Evolutionary conservation across 2,888 invertebrate genomes (phyloP).

Genomic region (Horisme vitalbata): DNA sequence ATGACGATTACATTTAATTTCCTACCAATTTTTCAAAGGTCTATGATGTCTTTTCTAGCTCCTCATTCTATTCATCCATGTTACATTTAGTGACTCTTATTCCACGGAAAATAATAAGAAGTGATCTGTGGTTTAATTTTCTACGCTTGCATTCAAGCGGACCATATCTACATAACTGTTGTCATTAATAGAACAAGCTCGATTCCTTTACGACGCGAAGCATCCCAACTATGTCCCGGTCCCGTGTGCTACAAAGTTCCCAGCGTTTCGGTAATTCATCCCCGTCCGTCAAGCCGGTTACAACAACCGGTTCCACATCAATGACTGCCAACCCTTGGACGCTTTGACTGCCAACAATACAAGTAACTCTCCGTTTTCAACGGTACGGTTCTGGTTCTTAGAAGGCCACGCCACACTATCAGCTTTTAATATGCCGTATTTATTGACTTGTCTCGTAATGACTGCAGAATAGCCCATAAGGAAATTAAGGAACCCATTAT

Average conservation of each 20-base stretch:
- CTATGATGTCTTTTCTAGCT: too few relatives aligned
- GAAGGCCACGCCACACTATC: slow-evolving; percentile 16
- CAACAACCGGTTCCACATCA: slow-evolving; percentile 79
- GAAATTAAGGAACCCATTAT: slow-evolving; percentile 34
- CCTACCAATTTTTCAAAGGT: too few relatives aligned
- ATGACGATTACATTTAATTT: too few relatives aligned
- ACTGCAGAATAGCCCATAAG: slow-evolving; percentile 18
- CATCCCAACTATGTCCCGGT: slow-evolving; percentile 39
- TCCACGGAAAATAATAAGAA: too few relatives aligned
- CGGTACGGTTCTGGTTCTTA: slow-evolving; percentile 9
- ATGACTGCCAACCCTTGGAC: slow-evolving; percentile 70
- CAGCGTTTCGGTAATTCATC: slow-evolving; percentile 72
- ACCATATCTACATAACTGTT: slow-evolving; percentile 13
- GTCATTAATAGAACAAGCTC: slow-evolving; percentile 13
- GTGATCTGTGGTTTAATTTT: neutral
- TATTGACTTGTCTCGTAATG: slow-evolving; percentile 26
- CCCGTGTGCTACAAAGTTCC: slow-evolving; percentile 49
- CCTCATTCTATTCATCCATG: too few relatives aligned
- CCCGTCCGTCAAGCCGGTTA: slow-evolving; percentile 72
- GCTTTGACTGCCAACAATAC: slow-evolving; percentile 21
- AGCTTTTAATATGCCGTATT: slow-evolving; percentile 18
- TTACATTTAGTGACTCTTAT: too few relatives aligned
- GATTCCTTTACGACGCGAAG: slow-evolving; percentile 16
- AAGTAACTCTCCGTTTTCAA: slow-evolving; percentile 4
- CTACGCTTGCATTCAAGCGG: neutral